Base-by-base conservation (phyloP, 1,140 invertebrate species). In the Caenorhabditis tropicalis region DNA sequence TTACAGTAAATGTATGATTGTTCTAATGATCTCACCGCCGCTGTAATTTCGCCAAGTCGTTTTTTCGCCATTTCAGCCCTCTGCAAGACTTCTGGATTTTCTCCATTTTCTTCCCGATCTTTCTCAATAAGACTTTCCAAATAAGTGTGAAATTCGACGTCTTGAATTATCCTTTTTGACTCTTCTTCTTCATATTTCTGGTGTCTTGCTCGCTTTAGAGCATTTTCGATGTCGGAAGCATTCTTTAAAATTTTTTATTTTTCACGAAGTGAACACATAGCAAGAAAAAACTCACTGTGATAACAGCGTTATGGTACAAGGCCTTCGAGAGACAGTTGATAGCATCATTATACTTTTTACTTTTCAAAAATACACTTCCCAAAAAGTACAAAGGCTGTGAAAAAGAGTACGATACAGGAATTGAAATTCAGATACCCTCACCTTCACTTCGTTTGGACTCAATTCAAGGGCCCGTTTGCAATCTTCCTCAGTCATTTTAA, bases 151-250 rank as follows among this genome's bases (percentile, higher is more conserved):
- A 74, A 74, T 15, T 74, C 65, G 10, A 74, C 65, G n/a, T 74
- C 65, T 24, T 74, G 65, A 43, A 74, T 43, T 4, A 74, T 43
- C 24, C 65, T 10, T 15, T 74, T 74, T 12, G 65, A 74, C 36
- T 74, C 65, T n/a, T 74, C 65, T n/a, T 74, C 65, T 43, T 74
- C 65, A 24, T 43, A 74, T 24, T 74, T 74, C 24, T 74, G 65
- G 43, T 74, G 65, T 4, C 65, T 33, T 12, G 65, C 65, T 24
- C 36, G 16, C 43, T 74, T 74, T 2, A 74, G 21, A 27, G 65
- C 65, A n/a, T 74, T 74, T 24, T 74, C 65, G 7, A 74, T 74
- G 12, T 74, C 65, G 7, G 65, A 6, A 24, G 65, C 65, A n/a
- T 74, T 74, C 58, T 65, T 9, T 36, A 65, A 65, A 27, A n/a